Conservation (phyloP, 2,888 invertebrate species). For the Hypolimnas misippus region DNA sequence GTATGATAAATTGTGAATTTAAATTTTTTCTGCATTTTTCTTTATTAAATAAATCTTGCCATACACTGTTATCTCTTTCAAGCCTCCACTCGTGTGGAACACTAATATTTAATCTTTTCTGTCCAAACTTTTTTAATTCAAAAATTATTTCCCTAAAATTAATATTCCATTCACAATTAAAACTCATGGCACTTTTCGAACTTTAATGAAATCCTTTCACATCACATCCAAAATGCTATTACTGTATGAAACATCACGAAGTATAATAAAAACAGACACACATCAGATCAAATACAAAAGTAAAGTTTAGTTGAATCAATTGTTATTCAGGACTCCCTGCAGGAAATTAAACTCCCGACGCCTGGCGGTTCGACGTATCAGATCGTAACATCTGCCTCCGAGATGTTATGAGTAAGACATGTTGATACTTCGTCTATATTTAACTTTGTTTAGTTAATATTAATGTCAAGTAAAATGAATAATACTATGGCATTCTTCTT, state of each 20-base stretch:
- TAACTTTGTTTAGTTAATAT: not conserved
- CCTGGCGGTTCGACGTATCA: not conserved
- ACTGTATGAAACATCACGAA: not conserved
- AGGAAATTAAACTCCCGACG: slow-evolving; percentile 35
- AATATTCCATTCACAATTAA: too few relatives aligned
- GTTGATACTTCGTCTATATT: not conserved
- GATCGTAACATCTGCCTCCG: slow-evolving; percentile 1
- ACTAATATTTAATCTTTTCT: too few relatives aligned
- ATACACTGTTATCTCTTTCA: too few relatives aligned
- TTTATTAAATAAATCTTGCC: too few relatives aligned
- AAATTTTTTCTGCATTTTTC: too few relatives aligned
- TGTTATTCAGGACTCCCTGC: slow-evolving; percentile 22
- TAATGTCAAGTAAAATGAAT: not conserved
- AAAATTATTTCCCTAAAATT: too few relatives aligned
- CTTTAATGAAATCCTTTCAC: too few relatives aligned
- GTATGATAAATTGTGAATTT: not conserved
- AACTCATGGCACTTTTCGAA: too few relatives aligned
- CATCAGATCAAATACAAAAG: not conserved
- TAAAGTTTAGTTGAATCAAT: slow-evolving; percentile 15
- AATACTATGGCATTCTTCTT: too few relatives aligned
- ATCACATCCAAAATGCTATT: not conserved
- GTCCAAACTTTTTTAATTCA: too few relatives aligned
- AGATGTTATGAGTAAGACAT: not conserved
- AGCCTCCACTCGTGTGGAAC: too few relatives aligned
- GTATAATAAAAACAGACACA: not conserved